These are phyloP conservation scores for Notechis scutatus DNA, from an alignment of 2,113 vertebrate genomes.

Conservation along the genomic window DNA sequence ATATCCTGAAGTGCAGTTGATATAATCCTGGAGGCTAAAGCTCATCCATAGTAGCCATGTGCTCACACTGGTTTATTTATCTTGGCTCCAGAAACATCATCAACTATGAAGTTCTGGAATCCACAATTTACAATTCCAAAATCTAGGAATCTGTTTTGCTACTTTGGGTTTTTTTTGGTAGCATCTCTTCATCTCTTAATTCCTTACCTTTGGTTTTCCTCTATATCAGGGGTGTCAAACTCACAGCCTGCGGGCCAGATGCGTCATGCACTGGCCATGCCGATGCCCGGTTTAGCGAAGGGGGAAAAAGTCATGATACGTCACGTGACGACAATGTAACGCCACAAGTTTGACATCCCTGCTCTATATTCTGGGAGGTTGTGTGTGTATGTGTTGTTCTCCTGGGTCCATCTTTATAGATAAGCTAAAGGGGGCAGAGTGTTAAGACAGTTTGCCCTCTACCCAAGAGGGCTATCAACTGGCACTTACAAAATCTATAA, in stretches of 20 bases:
- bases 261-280: too few relatives aligned
- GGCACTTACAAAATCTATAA: not conserved
- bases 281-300: too few relatives aligned
- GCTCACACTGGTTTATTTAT: not conserved
- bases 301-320: too few relatives aligned
- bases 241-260: too few relatives aligned
- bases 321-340: not conserved
- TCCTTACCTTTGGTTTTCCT: not conserved
- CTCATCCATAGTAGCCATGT: not conserved
- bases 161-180: not conserved
- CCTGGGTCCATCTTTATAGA: not conserved
- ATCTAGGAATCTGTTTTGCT: not conserved
- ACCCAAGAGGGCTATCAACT: not conserved
- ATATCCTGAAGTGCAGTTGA: not conserved
- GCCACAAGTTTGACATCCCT: too few relatives aligned
- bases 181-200: not conserved
- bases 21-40: not conserved
- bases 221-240: not conserved
- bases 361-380: not conserved
- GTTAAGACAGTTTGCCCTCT: not conserved
- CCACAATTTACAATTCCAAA: not conserved
- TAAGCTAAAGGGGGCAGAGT: not conserved
- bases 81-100: not conserved
- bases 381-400: not conserved
- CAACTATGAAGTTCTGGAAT: not conserved